Conservation (phyloP, 1,140 invertebrate species). For the Pteromalus puparum region DNA sequence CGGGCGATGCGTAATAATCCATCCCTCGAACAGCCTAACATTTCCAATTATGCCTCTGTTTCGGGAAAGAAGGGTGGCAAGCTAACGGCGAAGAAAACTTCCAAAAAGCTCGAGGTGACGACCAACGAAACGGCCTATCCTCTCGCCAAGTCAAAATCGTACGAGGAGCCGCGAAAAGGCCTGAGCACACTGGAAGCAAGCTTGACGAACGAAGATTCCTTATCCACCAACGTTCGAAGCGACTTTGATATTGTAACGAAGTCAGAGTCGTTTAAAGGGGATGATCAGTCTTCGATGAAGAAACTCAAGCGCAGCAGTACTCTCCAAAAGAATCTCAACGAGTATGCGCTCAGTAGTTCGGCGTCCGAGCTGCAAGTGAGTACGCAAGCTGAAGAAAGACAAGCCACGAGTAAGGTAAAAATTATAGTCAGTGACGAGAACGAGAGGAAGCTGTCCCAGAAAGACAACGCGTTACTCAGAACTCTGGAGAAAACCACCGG, state of each 20-base stretch:
- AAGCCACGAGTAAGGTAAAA: constrained; percentile 61
- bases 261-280: not conserved
- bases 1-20: constrained; percentile 57
- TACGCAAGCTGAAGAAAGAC: constrained; percentile 24
- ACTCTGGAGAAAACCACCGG: constrained; percentile 44
- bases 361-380: constrained; percentile 44
- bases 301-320: constrained; percentile 65
- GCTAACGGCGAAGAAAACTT: not conserved
- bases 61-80: not conserved
- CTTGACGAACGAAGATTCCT: not conserved
- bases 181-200: not conserved
- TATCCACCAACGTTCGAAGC: not conserved
- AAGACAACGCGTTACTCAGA: constrained; percentile 39
- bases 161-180: not conserved
- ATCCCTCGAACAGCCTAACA: constrained; percentile 33
- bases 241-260: not conserved
- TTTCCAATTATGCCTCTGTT: not conserved
- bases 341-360: constrained; percentile 38
- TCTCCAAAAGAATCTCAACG: constrained; percentile 65
- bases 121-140: not conserved
- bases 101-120: not conserved
- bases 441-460: constrained; percentile 18
- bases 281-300: constrained; percentile 36
- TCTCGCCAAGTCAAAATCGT: not conserved
- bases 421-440: constrained; percentile 64